Evolutionary conservation across 2,797 vertebrate species (phyloP), one percentile per base, ranked within the genome.

Genomic region (Poecilia gillii): DNA sequence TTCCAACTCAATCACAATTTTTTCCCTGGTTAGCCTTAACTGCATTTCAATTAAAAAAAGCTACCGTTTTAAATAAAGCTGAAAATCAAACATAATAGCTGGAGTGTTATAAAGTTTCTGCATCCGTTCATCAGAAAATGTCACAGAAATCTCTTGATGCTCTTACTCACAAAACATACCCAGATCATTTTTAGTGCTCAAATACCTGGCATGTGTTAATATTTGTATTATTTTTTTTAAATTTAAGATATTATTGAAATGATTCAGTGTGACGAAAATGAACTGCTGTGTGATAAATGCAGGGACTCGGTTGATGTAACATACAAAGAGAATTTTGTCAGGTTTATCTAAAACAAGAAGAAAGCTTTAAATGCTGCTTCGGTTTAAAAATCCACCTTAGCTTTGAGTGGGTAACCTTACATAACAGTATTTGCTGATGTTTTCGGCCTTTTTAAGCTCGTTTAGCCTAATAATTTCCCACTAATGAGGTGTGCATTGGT

Each of bases 401-500:
- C 66, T n/a, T 14, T 45, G 12, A 45, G n/a, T 43, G 39, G 1
- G 2, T 41, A 25, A 23, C 23, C 0, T 73, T 13, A n/a, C 23
- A 41, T 16, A 55, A 16, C 39, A 39, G 5, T 2, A 57, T 46
- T 51, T 66, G 43, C 55, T 68, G 72, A 87, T 83, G 45, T 76
- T 46, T 77, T 73, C 49, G 68, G 59, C 23, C 68, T 82, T 59
- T 78, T 70, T 28, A 70, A 43, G 11, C 43, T 33, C 43, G 80
- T 89, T 87, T 86, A 81, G 66, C 12, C 43, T 36, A 64, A 36
- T 36, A 25, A 53, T 53, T 55, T 49, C 33, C 41, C 5, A 80
- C 47, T 76, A 84, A 90, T 73, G 71, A 75, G 73, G 28, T 79
- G 76, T 57, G 76, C 66, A 28, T 72, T 23, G 77, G 66, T 81